Evolutionary conservation across 1,140 invertebrate species (phyloP).

Genomic region (Apis florea): DNA sequence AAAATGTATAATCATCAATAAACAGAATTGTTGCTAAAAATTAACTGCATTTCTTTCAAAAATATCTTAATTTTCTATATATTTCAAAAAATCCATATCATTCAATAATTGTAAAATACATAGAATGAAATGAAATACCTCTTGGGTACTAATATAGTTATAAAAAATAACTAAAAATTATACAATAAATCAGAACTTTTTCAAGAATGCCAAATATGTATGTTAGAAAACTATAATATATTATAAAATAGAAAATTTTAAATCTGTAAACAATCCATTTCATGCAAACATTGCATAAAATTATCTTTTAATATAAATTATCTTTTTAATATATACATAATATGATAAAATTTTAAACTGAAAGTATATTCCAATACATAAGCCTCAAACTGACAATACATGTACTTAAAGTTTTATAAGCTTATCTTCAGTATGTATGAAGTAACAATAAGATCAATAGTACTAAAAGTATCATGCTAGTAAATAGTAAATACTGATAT

Average conservation of each 20-base stretch:
- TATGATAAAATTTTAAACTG: slow-evolving; percentile 17
- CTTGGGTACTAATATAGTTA: slow-evolving; percentile 36
- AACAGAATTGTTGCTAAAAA: slow-evolving; percentile 50
- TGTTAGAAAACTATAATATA: slow-evolving; percentile 43
- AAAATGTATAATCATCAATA: slow-evolving; percentile 29
- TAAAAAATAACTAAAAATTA: slow-evolving; percentile 30
- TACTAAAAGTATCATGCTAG: slow-evolving; percentile 46
- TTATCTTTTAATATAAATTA: slow-evolving; percentile 8
- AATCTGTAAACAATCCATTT: slow-evolving; percentile 35
- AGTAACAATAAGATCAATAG: slow-evolving; percentile 40
- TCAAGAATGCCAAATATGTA: slow-evolving; percentile 37
- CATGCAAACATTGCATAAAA: not conserved
- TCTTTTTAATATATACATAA: not conserved
- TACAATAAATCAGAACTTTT: slow-evolving; percentile 23
- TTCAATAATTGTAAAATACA: slow-evolving; percentile 36
- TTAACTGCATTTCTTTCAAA: slow-evolving; percentile 44
- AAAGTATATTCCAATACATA: slow-evolving; percentile 30
- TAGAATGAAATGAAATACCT: slow-evolving; percentile 31
- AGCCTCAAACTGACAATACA: slow-evolving; percentile 40
- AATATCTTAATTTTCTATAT: slow-evolving; percentile 42
- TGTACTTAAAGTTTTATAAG: slow-evolving; percentile 25
- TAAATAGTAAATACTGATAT: slow-evolving; percentile 54
- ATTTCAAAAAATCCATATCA: slow-evolving; percentile 18
- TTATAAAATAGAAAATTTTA: slow-evolving; percentile 32
- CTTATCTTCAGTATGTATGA: slow-evolving; percentile 43